Base-by-base conservation (phyloP, 2,888 invertebrate genomes). In the Geotrupes spiniger region DNA sequence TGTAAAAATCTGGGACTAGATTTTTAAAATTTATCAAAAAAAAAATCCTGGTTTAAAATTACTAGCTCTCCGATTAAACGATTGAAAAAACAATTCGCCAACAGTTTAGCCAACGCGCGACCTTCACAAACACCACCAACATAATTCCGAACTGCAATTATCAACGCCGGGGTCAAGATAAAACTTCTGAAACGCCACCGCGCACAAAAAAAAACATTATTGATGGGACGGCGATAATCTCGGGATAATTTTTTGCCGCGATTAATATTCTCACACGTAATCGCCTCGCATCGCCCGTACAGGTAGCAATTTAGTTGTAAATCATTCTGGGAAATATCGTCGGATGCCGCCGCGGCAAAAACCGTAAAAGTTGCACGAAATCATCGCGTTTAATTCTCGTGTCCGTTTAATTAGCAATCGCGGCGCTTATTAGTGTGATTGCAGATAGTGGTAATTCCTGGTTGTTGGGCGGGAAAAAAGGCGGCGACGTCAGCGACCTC, bases 381-480 rank as follows among this genome's bases (percentile, higher is more conserved):
- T 33, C 33, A 33, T 33, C 33, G 33, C 33, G 6, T 12, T 15
- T 33, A 33, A 33, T 33, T 33, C 33, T 15, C 12, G 33, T 11
- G 33, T 33, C 12, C 14, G 33, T 14, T 14, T 33, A 33, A 33
- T 33, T 33, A 33, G 11, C 11, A 14, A 12, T 33, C 2, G 33
- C 33, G 33, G 14, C 33, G 33, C 33, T 33, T 33, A 33, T 33
- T 33, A 33, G 33, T 15, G 14, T 33, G 33, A 33, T 33, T 11
- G 33, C 33, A 12, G 21, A 21, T 21, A 21, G 21, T 21, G 21
- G 21, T 21, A 21, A 21, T 21, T 21, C 21, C 21, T 21, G 21
- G 21, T 21, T 21, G 21, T 21, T 3, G 21, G 21, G 21, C 6
- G 6, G 6, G 6, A 21, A 21, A 21, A 21, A 21, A 21, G 6